phyloP scores from a whole-genome alignment of 2,797 vertebrate genomes.

The Diglossa cyanea region DNA sequence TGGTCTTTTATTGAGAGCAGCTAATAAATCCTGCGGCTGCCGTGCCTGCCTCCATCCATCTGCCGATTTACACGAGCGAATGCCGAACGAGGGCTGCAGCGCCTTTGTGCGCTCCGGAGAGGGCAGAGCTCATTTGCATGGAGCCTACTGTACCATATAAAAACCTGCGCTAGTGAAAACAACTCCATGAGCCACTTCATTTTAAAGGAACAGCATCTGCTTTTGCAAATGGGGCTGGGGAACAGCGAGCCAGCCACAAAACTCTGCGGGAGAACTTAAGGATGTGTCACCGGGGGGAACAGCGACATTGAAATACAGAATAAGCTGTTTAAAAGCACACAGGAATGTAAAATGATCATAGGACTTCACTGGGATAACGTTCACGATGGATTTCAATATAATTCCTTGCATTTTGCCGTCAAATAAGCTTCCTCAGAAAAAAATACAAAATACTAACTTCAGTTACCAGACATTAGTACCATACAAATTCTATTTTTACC shows the following conservation, averaged over 20 bases:
- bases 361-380: not conserved
- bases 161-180: constrained; percentile 51
- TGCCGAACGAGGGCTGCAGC: constrained; percentile 71
- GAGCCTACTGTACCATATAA: constrained; percentile 65
- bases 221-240: not conserved
- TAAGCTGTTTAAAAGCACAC: not conserved
- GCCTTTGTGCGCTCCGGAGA: constrained; percentile 69
- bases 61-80: constrained; percentile 71
- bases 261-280: not conserved
- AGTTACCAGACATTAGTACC: not conserved
- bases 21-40: constrained; percentile 71
- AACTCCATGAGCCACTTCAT: constrained; percentile 36
- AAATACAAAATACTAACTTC: not conserved
- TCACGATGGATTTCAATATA: not conserved
- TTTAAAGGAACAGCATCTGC: constrained; percentile 70
- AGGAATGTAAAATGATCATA: fast-evolving
- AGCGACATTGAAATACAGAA: not conserved
- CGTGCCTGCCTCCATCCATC: constrained; percentile 75
- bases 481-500: not conserved
- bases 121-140: constrained; percentile 78
- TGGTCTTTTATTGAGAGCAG: constrained; percentile 63
- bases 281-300: not conserved
- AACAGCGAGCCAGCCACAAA: not conserved
- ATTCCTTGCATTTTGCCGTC: not conserved
- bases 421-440: not conserved